phyloP scores from a whole-genome alignment of 2,113 vertebrate species.

The Halcyon malimbica region DNA sequence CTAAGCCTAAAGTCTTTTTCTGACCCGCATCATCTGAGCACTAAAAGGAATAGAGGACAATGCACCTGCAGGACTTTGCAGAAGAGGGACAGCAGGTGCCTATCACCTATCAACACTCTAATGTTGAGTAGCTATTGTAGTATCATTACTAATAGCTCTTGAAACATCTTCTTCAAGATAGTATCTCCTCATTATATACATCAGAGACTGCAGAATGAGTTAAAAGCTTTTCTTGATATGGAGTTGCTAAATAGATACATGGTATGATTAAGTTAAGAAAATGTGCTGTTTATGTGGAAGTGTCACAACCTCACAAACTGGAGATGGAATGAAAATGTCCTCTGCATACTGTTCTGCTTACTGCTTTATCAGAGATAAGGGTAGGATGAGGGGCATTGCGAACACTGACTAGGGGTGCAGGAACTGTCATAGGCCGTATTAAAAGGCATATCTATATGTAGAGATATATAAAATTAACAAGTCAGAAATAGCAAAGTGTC shows the following conservation, averaged over 20 bases:
- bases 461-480: not conserved
- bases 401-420: not conserved
- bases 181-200: not conserved
- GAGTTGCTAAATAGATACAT: not conserved
- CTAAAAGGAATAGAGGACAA: not conserved
- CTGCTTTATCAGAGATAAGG: not conserved
- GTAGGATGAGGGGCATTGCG: not conserved
- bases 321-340: not conserved
- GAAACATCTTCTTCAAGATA: not conserved
- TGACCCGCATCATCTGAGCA: not conserved
- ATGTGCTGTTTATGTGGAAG: not conserved
- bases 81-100: not conserved
- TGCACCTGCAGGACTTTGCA: not conserved
- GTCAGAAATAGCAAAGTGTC: not conserved
- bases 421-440: not conserved
- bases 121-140: not conserved
- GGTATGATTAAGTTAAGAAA: not conserved
- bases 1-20: not conserved
- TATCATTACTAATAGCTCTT: not conserved
- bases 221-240: not conserved
- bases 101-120: not conserved
- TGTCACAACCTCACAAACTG: not conserved
- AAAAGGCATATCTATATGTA: not conserved
- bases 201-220: not conserved
- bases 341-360: not conserved